Evolutionary conservation across 37 sponge, comb jelly and placozoan species (phyloP), one percentile per base, ranked within the genome.

Genomic region (Petrosia ficiformis): DNA sequence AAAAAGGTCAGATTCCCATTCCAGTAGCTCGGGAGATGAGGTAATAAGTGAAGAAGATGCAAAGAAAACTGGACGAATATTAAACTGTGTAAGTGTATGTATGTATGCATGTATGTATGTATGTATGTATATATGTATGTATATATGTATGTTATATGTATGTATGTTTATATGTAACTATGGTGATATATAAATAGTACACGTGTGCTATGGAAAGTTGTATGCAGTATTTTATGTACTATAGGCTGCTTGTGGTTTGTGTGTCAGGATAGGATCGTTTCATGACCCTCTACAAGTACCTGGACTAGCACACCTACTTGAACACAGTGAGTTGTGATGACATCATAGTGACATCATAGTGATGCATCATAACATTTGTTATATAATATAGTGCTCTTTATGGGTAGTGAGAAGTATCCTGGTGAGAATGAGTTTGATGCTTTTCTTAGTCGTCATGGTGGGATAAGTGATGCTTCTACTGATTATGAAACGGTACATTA

Each of bases 321-420:
- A 91, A 38, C 92, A 91, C 77, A 87, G 92, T 91, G 63, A 81
- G 82, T 40, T 10, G 5, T 61, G 26, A 5, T 48, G 14, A 48
- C 54, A 48, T 5, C 26, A 26, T n/a, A n/a, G 6, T 61, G 28
- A 61, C 63, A 61, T 61, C 11, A 26, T 61, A n/a, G 54, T 14
- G 8, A 48, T 48, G 8, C 8, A 48, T 48, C 8, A 14, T 48
- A 48, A 48, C 54, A 48, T 48, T 8, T 14, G 14, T 48, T 14
- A 19, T 14, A 8, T 16, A 8, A 8, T 57, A 33, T 72, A 91
- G 92, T 91, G 92, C 73, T 91, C 65, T 87, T 91, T 39, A 86
- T 91, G 87, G 92, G 92, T 19, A 82, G 76, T 36, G 48, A 87
- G 61, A 83, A 82, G 79, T 91, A 87, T 60, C 92, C 92, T 26